These are phyloP conservation scores for Centropyge bicolor DNA, from an alignment of 2,797 vertebrate genomes.

Conservation along the genomic window DNA sequence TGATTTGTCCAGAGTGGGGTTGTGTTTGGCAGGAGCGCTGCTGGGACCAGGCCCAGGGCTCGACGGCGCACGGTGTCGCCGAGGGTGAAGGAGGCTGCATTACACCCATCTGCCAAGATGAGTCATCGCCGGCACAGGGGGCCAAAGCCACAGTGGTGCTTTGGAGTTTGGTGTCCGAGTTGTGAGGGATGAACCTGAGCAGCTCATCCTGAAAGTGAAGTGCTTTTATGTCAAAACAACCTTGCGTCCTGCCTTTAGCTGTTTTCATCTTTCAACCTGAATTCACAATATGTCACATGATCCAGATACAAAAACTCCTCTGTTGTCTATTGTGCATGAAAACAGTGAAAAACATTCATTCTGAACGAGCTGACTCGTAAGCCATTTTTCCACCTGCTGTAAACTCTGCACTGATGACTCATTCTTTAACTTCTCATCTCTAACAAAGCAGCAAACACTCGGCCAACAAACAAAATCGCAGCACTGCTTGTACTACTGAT, in stretches of 20 bases:
- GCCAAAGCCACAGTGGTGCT: slow-evolving; percentile 35
- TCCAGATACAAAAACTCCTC: neutral
- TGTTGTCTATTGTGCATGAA: neutral
- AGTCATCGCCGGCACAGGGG: slow-evolving; percentile 37
- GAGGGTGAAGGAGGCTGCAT: slow-evolving; percentile 34
- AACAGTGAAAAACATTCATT: neutral
- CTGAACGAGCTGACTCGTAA: neutral
- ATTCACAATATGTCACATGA: neutral
- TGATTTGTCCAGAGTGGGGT: slow-evolving; percentile 26
- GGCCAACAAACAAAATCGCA: neutral
- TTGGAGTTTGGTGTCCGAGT: slow-evolving; percentile 18
- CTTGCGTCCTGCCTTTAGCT: neutral
- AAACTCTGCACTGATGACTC: slow-evolving; percentile 32
- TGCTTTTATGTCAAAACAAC: slow-evolving; percentile 9
- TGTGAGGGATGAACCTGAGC: slow-evolving; percentile 11
- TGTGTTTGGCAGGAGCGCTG: slow-evolving; percentile 36
- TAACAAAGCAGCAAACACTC: slow-evolving; percentile 4
- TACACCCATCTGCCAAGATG: slow-evolving; percentile 58
- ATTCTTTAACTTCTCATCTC: neutral
- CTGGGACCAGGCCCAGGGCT: slow-evolving; percentile 44
- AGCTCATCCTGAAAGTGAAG: slow-evolving; percentile 9
- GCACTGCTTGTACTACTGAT: neutral
- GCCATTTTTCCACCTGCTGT: neutral
- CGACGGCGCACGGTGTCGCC: slow-evolving; percentile 8
- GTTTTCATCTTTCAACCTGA: neutral